Percentiles rank a stretch among this genome's conserved stretches.
phyloP scores from a whole-genome alignment of 1,140 invertebrate species.

The Lepidurus couesii region DNA sequence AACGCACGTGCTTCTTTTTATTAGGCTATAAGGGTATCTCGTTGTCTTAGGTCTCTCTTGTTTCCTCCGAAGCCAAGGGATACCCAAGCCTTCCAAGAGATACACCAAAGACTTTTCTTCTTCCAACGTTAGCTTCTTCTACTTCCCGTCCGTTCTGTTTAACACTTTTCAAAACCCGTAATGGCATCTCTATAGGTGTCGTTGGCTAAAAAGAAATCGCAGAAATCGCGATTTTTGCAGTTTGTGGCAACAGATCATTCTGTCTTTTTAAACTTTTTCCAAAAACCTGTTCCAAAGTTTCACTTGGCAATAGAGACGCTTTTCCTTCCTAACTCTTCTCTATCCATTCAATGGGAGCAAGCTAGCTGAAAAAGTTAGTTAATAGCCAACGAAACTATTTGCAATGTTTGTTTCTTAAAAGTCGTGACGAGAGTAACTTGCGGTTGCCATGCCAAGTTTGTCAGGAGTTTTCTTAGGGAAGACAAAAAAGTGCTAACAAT shows the following conservation, averaged over 20 bases:
- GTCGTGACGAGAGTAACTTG: neutral
- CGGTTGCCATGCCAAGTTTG: slow-evolving; percentile 1
- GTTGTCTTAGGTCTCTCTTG: slow-evolving; percentile 3
- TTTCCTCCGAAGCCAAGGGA: neutral
- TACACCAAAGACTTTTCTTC: slow-evolving; percentile 14
- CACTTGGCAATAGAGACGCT: neutral
- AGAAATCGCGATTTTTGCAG: no score
- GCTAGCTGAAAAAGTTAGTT: slow-evolving; percentile 4
- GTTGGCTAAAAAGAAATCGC: neutral
- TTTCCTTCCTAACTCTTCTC: neutral
- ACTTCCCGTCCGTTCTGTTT: neutral
- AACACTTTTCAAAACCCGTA: neutral
- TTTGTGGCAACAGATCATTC: neutral
- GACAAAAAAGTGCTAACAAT: no score
- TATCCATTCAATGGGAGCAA: slow-evolving; percentile 18
- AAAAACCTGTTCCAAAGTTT: neutral
- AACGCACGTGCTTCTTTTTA: slow-evolving; percentile 15
- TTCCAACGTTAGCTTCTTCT: neutral
- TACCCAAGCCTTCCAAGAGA: slow-evolving; percentile 24
- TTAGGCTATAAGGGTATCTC: slow-evolving; percentile 14
- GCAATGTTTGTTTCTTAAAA: neutral
- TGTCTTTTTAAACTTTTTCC: neutral
- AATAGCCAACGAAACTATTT: neutral
- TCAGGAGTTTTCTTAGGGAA: neutral
- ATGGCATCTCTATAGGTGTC: neutral